Evolutionary conservation across 2,113 vertebrate species (phyloP), one percentile per base, ranked within the genome.

Genomic region (Ailurus styani): DNA sequence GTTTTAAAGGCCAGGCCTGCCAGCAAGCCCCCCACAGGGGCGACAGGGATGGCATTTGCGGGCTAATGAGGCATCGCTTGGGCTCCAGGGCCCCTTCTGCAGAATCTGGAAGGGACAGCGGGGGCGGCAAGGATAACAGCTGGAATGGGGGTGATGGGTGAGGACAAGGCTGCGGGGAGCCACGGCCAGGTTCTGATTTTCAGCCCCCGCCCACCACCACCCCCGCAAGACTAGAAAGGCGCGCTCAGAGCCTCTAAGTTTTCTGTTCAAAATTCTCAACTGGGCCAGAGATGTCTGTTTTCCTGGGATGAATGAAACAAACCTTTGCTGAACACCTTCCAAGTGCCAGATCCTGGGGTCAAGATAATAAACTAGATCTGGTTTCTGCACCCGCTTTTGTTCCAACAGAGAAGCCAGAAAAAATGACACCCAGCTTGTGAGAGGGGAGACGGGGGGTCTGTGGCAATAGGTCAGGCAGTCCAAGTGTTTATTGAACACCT

Each of bases 1-100:
- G 92, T 94, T 97, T 98, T 97, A 98, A 98, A 98, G 97, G 97
- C 98, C 97, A 98, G 95, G 57, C 87, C 96, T 98, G 95, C 97
- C 94, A 97, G 81, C 90, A 54, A 81, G 57, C 87, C 96, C 96
- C 96, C 95, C 55, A 52, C 94, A 42, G 84, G 90, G 96, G 93
- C 11, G 11, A 95, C 95, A 68, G 90, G 40, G 93, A 97, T 96
- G 98, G 97, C 95, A 94, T 98, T 97, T 98, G 81, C 2, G 0
- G 95, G 77, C 94, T 98, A 97, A 98, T 98, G 97, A 98, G 94
- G 97, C 84, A 0, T 97, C 95, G 31, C 87, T 85, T 3, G 54
- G 90, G 87, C 92, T 86, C 85, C 86, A 34, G 92, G 84, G 87
- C n/a, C 96, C 90, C 93, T 97, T 90, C 45, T 87, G 90, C 77